Evolutionary conservation across 2,888 invertebrate species (phyloP).

Genomic region (Pyrochroa serraticornis): DNA sequence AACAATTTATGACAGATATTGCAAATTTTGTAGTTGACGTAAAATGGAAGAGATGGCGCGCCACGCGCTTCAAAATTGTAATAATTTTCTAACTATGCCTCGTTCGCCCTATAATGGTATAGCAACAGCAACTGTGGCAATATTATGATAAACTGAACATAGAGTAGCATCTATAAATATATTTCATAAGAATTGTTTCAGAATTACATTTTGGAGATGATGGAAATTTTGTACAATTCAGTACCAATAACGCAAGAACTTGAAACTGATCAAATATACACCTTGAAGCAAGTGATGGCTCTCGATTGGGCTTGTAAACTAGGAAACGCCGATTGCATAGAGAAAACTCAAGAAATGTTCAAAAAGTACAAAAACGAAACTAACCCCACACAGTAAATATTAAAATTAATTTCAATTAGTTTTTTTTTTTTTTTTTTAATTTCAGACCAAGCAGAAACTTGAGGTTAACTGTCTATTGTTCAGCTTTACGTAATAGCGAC

Average conservation of each 20-base stretch:
- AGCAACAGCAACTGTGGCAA: no score
- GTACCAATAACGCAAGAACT: conserved; percentile 32
- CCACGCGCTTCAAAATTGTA: no score
- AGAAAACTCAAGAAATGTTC: conserved; percentile 46
- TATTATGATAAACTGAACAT: no score
- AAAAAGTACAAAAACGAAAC: conserved; percentile 10
- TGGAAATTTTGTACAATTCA: conserved; percentile 31
- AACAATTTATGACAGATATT: no score
- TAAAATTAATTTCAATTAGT: neutral
- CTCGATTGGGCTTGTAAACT: conserved; percentile 70
- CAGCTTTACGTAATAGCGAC: conserved; percentile 69
- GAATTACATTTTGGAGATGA: conserved; percentile 25
- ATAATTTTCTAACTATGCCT: no score
- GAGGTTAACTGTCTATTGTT: conserved; percentile 76
- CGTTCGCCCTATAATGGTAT: no score
- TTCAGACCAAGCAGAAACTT: conserved; percentile 68
- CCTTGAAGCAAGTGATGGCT: conserved; percentile 65
- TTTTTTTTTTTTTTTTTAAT: no score
- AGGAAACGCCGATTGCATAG: conserved; percentile 64
- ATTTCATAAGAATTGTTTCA: no score
- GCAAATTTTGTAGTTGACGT: no score
- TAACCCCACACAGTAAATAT: neutral
- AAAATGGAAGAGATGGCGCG: no score
- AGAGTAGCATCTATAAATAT: no score
- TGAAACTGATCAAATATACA: conserved; percentile 58